Evolutionary conservation across 2,113 vertebrate species (phyloP).

Genomic region (Strigops habroptila): DNA sequence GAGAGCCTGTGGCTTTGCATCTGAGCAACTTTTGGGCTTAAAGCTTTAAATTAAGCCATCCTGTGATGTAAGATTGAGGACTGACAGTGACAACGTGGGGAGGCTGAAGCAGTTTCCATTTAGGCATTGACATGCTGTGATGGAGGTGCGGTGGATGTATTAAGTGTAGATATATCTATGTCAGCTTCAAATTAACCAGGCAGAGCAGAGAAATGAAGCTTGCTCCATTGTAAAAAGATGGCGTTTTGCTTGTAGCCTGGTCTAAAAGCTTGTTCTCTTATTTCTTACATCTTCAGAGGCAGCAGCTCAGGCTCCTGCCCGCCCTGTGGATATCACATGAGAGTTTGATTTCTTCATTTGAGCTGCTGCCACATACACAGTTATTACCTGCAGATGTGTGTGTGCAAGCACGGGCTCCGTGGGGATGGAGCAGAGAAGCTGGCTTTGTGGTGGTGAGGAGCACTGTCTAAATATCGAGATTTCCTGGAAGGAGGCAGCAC

Average conservation of each 20-base stretch:
- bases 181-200: background rate
- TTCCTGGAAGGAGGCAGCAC: background rate
- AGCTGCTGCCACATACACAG: background rate
- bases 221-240: background rate
- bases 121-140: rapidly evolving
- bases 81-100: background rate
- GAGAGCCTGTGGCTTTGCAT: slow-evolving; percentile 6
- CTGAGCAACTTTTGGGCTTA: background rate
- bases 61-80: background rate
- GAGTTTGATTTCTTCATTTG: background rate
- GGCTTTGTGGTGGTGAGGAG: background rate
- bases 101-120: background rate
- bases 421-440: background rate
- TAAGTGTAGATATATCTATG: rapidly evolving
- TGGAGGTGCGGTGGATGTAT: background rate
- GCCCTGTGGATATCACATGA: background rate
- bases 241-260: background rate
- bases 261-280: background rate
- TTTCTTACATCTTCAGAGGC: background rate
- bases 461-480: background rate
- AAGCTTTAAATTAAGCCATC: slow-evolving; percentile 28
- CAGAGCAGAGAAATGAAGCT: background rate
- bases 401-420: background rate
- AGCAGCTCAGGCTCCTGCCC: background rate
- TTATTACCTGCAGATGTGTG: background rate